Base-by-base conservation (phyloP, 2,797 vertebrate species). In the Steatocranus sp. region DNA sequence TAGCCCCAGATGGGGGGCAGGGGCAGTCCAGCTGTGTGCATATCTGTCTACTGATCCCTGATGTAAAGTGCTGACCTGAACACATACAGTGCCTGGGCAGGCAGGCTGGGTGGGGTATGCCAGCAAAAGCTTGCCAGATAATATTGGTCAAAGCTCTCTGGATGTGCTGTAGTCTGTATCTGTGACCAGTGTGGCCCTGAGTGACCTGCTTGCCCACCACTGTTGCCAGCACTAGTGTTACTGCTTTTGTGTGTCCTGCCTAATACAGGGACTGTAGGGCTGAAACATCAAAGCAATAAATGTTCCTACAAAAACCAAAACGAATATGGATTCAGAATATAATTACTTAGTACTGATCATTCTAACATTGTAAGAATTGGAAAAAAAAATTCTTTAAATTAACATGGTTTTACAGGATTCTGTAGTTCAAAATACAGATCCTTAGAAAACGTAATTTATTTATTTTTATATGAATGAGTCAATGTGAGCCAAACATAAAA, bases 31-130 rank as follows among this genome's bases (percentile, higher is more conserved):
- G 91, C 82, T 86, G 83, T 50, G 34, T 82, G 78, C 81, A 83
- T 87, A 89, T 89, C 87, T 88, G 94, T 88, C 81, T 91, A 90
- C 14, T 68, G 63, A 68, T 68, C 90, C 91, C 83, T 92, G 93
- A 88, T 87, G 79, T 90, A 91, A 94, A 95, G 68, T 93, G 93
- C 93, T 95, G 95, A 95, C 93, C 91, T 86, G 86, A 83, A 86
- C 91, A 92, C 88, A 80, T 83, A 89, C 68, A 2, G 78, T 76
- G 85, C 83, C 83, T 83, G 68, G 79, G 83, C 43, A 8, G 79
- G 83, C 48, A 8, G 63, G 73, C 85, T 87, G 56, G 38, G 80
- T 15, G n/a, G 74, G 83, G 77, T 66, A 79, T 87, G 89, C 89
- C 88, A 93, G 90, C 83, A 89, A 83, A 82, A 84, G 84, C 85